Evolutionary conservation across 1,140 invertebrate species (phyloP).

Genomic region (Papilio dardanus): DNA sequence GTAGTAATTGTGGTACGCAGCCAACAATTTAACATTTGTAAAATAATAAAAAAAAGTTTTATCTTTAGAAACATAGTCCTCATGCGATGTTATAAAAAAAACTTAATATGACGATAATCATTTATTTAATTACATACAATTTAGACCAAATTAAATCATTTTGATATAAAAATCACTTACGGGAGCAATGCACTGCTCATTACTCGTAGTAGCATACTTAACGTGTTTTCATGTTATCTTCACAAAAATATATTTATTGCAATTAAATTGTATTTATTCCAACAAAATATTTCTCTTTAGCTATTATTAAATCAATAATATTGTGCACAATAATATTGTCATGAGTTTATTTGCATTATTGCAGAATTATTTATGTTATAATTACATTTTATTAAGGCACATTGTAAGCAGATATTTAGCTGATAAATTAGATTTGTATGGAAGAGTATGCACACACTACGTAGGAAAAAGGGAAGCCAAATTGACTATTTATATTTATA

Average conservation of each 20-base stretch:
- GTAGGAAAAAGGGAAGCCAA: too few relatives aligned
- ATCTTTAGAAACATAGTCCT: too few relatives aligned
- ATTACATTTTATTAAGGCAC: too few relatives aligned
- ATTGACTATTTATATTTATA: too few relatives aligned
- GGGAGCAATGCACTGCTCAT: conserved; percentile 7
- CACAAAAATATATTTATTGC: neutral
- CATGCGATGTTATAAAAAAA: neutral
- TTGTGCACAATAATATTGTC: neutral
- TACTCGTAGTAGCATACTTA: too few relatives aligned
- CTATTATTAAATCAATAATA: neutral
- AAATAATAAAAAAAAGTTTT: too few relatives aligned
- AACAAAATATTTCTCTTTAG: neutral
- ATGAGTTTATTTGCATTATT: neutral
- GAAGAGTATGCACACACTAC: too few relatives aligned
- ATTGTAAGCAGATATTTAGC: too few relatives aligned
- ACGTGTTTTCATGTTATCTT: neutral
- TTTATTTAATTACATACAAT: neutral
- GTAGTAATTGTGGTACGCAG: too few relatives aligned
- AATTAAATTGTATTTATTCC: neutral
- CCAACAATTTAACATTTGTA: too few relatives aligned
- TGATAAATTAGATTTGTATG: too few relatives aligned
- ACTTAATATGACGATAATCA: neutral
- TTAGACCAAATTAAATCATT: neutral
- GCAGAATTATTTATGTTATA: too few relatives aligned
- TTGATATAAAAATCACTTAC: neutral